Conservation (phyloP, 2,797 vertebrate species). For the Arctocebus calabarensis region DNA sequence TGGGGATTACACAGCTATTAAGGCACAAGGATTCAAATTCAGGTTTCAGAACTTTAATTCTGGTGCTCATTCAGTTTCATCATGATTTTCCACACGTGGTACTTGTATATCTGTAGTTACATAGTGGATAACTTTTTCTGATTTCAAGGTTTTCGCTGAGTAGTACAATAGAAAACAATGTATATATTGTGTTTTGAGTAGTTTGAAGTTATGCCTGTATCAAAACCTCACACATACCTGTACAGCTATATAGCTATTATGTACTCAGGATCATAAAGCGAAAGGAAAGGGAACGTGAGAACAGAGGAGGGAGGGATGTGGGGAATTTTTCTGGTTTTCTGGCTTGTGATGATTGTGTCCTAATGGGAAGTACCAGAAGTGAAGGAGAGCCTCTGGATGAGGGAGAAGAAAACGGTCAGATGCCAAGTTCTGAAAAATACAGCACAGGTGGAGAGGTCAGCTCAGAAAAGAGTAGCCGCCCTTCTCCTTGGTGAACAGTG, state of each 20-base stretch:
- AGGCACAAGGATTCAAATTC: neutral
- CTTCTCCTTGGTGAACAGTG: neutral
- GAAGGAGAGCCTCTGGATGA: neutral
- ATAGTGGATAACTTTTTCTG: no score
- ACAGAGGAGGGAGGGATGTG: neutral
- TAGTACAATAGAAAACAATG: neutral
- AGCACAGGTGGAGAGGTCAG: neutral
- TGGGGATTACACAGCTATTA: neutral
- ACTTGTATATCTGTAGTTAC: no score
- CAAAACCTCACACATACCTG: no score
- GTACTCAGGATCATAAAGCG: neutral
- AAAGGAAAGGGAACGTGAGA: neutral
- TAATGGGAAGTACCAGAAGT: neutral
- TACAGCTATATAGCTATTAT: no score
- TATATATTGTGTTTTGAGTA: neutral
- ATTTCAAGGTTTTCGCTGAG: neutral
- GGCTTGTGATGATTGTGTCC: neutral
- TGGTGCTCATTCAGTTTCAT: neutral
- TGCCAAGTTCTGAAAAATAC: neutral
- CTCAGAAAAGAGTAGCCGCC: neutral
- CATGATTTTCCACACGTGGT: neutral
- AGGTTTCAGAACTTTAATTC: neutral
- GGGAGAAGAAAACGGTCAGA: neutral
- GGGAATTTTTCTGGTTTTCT: neutral
- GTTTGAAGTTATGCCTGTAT: neutral